Conservation (phyloP, 2,797 vertebrate species). For the Sebastes itinus region DNA sequence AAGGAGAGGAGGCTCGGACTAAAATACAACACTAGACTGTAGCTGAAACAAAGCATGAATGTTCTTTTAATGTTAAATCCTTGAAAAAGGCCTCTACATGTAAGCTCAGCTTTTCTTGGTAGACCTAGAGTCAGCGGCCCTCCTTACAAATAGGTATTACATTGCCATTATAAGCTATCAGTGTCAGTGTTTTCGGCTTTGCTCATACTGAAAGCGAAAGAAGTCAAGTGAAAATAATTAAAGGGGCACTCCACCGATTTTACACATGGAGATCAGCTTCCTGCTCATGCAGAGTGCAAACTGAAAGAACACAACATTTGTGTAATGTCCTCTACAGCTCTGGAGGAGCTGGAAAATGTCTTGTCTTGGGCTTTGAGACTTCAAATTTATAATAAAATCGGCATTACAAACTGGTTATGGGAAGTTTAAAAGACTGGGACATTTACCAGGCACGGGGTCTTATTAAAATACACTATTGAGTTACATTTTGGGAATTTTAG, state of each 20-base stretch:
- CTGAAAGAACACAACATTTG: neutral
- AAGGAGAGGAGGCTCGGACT: too few species aligned
- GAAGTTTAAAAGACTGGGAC: neutral
- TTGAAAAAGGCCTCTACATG: neutral
- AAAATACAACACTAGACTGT: too few species aligned
- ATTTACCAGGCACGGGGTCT: neutral
- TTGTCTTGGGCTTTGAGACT: neutral
- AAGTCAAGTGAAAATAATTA: neutral
- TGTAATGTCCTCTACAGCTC: neutral
- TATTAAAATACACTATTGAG: neutral
- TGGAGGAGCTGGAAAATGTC: neutral
- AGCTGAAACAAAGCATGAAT: neutral
- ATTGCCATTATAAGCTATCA: neutral
- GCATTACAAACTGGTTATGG: neutral
- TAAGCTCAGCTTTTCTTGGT: neutral
- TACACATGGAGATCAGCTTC: neutral
- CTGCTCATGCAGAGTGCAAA: neutral
- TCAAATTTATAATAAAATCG: neutral
- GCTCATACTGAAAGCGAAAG: neutral
- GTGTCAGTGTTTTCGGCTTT: neutral
- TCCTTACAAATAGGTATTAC: neutral
- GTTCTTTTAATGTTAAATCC: neutral
- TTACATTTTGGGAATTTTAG: neutral
- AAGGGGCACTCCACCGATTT: neutral
- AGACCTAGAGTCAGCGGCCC: neutral